Conservation (phyloP, 2,888 invertebrate species). For the Ptychoptera albimana region DNA sequence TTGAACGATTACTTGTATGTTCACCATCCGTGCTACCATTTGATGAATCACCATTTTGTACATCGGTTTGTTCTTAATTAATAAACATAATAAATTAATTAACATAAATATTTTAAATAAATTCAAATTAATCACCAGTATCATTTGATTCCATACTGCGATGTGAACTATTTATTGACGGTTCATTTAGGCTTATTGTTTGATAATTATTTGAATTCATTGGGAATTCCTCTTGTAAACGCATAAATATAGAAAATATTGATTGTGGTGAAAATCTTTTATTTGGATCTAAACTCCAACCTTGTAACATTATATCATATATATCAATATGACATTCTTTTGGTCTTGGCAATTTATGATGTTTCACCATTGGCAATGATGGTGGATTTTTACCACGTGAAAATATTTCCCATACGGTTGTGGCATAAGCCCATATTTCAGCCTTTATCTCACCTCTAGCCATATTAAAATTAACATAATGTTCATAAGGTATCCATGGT, state of each 20-base stretch:
- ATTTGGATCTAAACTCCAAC: constrained; percentile 62
- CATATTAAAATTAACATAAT: constrained; percentile 47
- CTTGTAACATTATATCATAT: constrained; percentile 59
- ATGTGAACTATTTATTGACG: not conserved
- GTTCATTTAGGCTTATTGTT: not conserved
- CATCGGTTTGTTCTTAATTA: constrained; percentile 5
- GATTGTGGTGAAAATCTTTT: constrained; percentile 63
- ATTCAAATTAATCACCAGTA: constrained; percentile 2
- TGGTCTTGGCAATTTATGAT: constrained; percentile 42
- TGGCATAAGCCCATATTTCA: constrained; percentile 85
- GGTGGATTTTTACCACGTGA: constrained; percentile 47
- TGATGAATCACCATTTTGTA: not conserved
- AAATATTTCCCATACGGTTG: constrained; percentile 87
- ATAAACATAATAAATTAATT: too few species aligned
- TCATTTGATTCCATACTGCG: constrained; percentile 5
- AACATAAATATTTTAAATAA: not conserved
- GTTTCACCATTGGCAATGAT: constrained; percentile 45
- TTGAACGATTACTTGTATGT: constrained; percentile 1
- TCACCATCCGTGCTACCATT: not conserved
- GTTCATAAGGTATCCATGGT: constrained; percentile 83
- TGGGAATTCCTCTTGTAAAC: constrained; percentile 15
- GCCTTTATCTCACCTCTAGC: constrained; percentile 53
- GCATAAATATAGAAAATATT: constrained; percentile 39
- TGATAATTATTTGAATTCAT: constrained; percentile 6
- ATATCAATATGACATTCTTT: constrained; percentile 56